These are phyloP conservation scores for Phrynocephalus forsythii DNA, from an alignment of 2,797 vertebrate genomes.

Conservation along the genomic window DNA sequence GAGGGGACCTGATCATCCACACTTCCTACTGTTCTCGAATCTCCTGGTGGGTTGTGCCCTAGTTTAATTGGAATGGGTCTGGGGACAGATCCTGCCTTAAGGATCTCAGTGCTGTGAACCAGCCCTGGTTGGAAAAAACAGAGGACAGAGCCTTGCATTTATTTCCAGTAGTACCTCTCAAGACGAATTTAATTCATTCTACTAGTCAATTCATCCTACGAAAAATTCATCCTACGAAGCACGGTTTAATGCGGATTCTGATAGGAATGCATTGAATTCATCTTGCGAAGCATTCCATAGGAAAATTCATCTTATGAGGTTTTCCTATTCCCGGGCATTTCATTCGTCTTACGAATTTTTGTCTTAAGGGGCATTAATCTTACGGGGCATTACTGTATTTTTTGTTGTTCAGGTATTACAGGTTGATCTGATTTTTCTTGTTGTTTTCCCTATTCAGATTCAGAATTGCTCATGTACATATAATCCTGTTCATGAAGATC, in stretches of 20 bases:
- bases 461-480: not conserved
- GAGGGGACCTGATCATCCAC: not conserved
- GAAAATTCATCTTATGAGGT: too few relatives aligned
- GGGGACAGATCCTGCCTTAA: not conserved
- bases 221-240: too few relatives aligned
- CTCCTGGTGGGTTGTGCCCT: not conserved
- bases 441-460: not conserved
- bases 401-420: not conserved
- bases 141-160: not conserved
- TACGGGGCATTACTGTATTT: too few relatives aligned
- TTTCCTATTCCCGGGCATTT: too few relatives aligned
- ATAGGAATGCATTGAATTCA: too few relatives aligned
- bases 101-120: not conserved
- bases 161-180: not conserved
- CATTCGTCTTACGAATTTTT: too few relatives aligned
- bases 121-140: not conserved
- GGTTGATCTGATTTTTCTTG: not conserved
- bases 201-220: too few relatives aligned
- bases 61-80: not conserved
- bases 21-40: not conserved
- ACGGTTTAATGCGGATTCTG: too few relatives aligned
- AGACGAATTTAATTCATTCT: too few relatives aligned
- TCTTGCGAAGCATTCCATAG: too few relatives aligned
- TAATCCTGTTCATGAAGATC: not conserved
- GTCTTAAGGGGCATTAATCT: too few relatives aligned